Evolutionary conservation across 1,140 invertebrate species (phyloP).

Genomic region (Phortica variegata): DNA sequence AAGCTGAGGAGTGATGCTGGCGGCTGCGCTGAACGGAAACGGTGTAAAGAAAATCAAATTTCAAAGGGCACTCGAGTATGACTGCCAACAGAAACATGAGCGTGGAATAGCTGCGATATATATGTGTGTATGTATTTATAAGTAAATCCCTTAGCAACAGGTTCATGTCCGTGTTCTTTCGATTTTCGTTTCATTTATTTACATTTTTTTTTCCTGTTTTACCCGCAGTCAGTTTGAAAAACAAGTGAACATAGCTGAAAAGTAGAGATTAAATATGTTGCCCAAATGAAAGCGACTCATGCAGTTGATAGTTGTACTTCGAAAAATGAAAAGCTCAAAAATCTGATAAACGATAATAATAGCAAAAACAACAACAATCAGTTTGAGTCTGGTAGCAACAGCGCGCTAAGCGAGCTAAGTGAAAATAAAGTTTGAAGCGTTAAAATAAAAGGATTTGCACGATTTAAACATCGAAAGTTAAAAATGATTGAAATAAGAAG

Average conservation of each 20-base stretch:
- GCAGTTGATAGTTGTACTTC: constrained; percentile 44
- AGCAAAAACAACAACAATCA: constrained; percentile 1
- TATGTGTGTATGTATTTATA: constrained; percentile 2
- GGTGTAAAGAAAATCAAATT: constrained; percentile 39
- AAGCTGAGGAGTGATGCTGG: constrained; percentile 21
- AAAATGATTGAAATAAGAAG: constrained; percentile 49
- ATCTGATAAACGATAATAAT: constrained; percentile 14
- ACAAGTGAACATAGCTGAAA: constrained; percentile 15
- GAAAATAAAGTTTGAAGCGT: constrained; percentile 21
- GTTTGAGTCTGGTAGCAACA: constrained; percentile 11
- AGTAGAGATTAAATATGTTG: constrained; percentile 10
- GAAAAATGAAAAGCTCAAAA: constrained; percentile 29
- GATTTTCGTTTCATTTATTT: too few species aligned
- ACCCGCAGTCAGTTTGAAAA: too few species aligned
- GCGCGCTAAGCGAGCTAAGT: constrained; percentile 15
- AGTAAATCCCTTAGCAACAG: constrained; percentile 47
- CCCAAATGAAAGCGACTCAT: constrained; percentile 8
- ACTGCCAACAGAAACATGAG: background rate
- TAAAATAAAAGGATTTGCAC: constrained; percentile 48
- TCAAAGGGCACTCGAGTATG: constrained; percentile 29
- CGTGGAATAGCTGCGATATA: too few species aligned
- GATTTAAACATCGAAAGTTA: constrained; percentile 36
- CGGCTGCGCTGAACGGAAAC: constrained; percentile 2
- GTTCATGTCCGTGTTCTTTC: too few species aligned
- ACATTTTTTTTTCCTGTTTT: too few species aligned